Percentiles rank a stretch among this genome's conserved stretches.
phyloP scores from a whole-genome alignment of 2,888 invertebrate species.

The Hydropsyche betteni region DNA sequence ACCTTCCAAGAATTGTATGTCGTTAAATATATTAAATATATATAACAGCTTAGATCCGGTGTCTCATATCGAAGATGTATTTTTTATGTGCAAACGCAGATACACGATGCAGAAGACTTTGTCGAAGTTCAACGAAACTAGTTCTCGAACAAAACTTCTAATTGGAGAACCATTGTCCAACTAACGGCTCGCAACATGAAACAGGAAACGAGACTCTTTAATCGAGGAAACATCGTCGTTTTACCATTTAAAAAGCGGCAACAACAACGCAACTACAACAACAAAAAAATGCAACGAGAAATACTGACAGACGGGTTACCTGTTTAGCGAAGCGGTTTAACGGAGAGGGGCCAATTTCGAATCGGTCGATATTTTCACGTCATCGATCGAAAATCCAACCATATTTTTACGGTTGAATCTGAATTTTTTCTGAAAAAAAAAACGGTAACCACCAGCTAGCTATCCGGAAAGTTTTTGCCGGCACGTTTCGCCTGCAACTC shows the following conservation, averaged over 20 bases:
- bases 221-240: constrained; percentile 15
- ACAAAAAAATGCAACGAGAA: constrained; percentile 19
- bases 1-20: constrained; percentile 1
- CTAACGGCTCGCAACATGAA: background rate
- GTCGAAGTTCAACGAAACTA: too few relatives aligned
- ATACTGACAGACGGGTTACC: constrained; percentile 18
- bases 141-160: background rate
- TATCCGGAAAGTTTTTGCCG: background rate
- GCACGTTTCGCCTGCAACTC: constrained; percentile 3
- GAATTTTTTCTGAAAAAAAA: too few relatives aligned
- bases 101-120: too few relatives aligned
- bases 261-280: background rate
- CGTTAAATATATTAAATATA: too few relatives aligned
- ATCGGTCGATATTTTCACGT: constrained; percentile 10
- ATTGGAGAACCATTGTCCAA: constrained; percentile 12
- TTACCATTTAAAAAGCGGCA: background rate
- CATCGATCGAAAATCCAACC: background rate
- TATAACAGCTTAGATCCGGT: too few relatives aligned
- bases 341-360: constrained; percentile 13
- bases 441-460: too few relatives aligned
- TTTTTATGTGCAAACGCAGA: too few relatives aligned
- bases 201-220: constrained; percentile 18
- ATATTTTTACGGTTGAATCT: background rate
- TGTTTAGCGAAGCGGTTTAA: constrained; percentile 28
- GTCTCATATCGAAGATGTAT: too few relatives aligned